Evolutionary conservation across 2,113 vertebrate species (phyloP), one percentile per base, ranked within the genome.

Genomic region (Struthio camelus): DNA sequence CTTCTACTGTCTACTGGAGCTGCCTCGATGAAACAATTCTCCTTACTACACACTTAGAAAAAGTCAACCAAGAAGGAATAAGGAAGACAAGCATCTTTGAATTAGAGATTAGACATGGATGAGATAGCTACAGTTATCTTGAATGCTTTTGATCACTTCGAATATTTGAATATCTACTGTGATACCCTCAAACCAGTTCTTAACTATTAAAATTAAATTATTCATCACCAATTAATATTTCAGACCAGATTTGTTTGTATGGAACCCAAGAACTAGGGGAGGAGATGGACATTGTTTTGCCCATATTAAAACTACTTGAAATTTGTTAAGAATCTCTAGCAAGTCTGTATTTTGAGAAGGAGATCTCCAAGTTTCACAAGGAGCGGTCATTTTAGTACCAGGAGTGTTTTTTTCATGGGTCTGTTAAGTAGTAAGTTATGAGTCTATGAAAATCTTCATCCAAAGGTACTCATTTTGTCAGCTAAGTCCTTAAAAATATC

Each of bases 181-280:
- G 38, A 81, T n/a, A 89, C 4, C 61, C 44, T n/a, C 44, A 46
- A 46, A 46, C 44, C 14, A 46, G 44, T 46, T n/a, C n/a, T n/a
- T 80, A 88, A 69, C 13, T 9, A 50, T 34, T 51, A 50, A 89
- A 92, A 82, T 71, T 0, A 70, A 67, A 71, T 67, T 54, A 90
- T 46, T 7, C 38, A 32, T 14, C 0, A 0, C 22, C 53, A 83
- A 17, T 40, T 40, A 69, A 32, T 59, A 13, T 36, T 80, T 88
- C 48, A 51, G 36, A 82, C 72, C 7, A 8, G 22, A 28, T 42
- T 67, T 38, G 53, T 54, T 16, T 58, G 0, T 65, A 84, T 17
- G 13, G 46, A 80, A 79, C 24, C 44, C 10, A 87, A 71, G 79
- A 71, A 19, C 20, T 13, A n/a, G 9, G 14, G 24, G 14, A 87